Base-by-base conservation (phyloP, 2,888 invertebrate species). In the Luperina testacea region DNA sequence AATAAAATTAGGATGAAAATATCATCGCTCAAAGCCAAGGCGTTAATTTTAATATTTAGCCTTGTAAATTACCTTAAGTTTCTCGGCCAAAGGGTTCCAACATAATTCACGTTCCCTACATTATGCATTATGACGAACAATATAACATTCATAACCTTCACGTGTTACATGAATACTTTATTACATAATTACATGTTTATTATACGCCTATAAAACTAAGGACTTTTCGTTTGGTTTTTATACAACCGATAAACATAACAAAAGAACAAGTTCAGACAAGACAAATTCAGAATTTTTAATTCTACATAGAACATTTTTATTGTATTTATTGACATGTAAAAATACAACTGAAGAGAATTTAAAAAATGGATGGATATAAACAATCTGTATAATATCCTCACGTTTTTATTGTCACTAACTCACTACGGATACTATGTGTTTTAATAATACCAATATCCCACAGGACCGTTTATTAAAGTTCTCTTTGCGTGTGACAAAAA, bases 61-160 rank as follows among this genome's bases (percentile, higher is more conserved):
- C 64, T 85, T 84, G 64, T 59, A 72, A 53, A 80, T 75, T 63
- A 68, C 57, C 17, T 75, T 42, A 84, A 59, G 27, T 63, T n/a
- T 72, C 69, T 45, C 67, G 70, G 45, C 45, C 61, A 71, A 72
- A 77, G 24, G 72, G 51, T 73, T 68, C 15, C 27, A 71, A 73
- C 72, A 67, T 63, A 77, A 70, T 63, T 73, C 17, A 82, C 67
- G n/a, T 72, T 82, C 67, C 64, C 51, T 71, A 38, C n/a, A 82
- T 82, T 68, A 82, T 75, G 85, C 71, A 82, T 74, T 82, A 72
- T 68, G 70, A 71, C 45, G 24, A 76, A 4, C 7, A 77, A 71
- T 78, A 85, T 74, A 81, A 57, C 51, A 82, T 85, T 78, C 68
- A 27, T 64, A 85, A 78, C 78, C 77, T 85, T 81, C 77, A 38